Base-by-base conservation (phyloP, 1,140 invertebrate genomes). In the Nasonia giraulti region DNA sequence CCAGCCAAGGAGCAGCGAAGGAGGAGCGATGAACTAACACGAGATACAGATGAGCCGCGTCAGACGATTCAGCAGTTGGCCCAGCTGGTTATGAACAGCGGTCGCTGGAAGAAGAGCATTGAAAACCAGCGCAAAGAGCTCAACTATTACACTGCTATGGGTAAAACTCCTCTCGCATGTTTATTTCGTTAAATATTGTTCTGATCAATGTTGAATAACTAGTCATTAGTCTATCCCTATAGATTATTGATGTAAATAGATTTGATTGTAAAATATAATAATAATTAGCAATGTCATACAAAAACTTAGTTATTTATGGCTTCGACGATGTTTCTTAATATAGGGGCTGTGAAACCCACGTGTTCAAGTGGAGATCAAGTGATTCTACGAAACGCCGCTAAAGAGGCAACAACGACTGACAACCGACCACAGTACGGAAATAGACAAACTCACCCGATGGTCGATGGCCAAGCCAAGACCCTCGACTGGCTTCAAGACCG, bases 51-150 rank as follows among this genome's bases (percentile, higher is more conserved):
- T 7, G 83, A 87, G 11, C 89, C 90, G 17, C 89, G 89, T 27
- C 92, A 89, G 50, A 91, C 90, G 0, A 93, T 93, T 82, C 92
- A 92, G 69, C 91, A 93, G 55, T 85, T 93, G 7, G 91, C 91
- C 31, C 89, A 91, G 17, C 85, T 91, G 3, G 90, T 93, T 5
- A 93, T 92, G 92, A 92, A 93, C 23, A 91, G 92, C 66, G 89
- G 88, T 1, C 90, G 92, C 44, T 93, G 92, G 92, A 88, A 89
- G 44, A 87, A 92, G 73, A 73, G 83, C 7, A 80, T 87, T 2
- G 74, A 40, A 7, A 85, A 87, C 55, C 79, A 87, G 2, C 69
- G 27, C 20, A 82, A 75, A 47, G 79, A 85, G 55, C 20, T 80
- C 14, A 80, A 86, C 50, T 33, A 69, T 12, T 81, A 62, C 8